Conservation (phyloP, 2,888 invertebrate genomes). For the Dasypolia templi region DNA sequence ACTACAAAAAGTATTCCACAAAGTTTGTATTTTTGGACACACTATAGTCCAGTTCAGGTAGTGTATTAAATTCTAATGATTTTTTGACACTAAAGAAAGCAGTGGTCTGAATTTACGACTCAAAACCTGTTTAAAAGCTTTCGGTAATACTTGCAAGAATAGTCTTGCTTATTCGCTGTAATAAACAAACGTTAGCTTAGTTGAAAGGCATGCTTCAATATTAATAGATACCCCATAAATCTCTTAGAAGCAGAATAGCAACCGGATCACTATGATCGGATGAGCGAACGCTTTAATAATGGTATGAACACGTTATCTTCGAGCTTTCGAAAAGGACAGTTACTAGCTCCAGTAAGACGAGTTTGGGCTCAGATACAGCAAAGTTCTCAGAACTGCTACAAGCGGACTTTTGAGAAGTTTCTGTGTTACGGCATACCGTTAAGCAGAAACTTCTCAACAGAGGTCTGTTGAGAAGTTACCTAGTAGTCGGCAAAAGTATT, state of each 20-base stretch:
- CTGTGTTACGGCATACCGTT: too few relatives aligned
- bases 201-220: not conserved
- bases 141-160: not conserved
- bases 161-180: not conserved
- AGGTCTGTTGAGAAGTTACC: not conserved
- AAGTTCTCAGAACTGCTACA: not conserved
- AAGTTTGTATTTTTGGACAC: not conserved
- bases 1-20: too few relatives aligned
- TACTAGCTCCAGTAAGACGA: conserved; percentile 8
- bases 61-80: not conserved
- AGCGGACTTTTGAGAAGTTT: too few relatives aligned
- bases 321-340: conserved; percentile 10
- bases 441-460: too few relatives aligned
- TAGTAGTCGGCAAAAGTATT: not conserved
- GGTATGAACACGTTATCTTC: not conserved
- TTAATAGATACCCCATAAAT: conserved; percentile 25
- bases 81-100: not conserved
- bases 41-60: not conserved
- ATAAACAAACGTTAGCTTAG: not conserved
- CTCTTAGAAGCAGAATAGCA: not conserved
- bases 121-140: not conserved
- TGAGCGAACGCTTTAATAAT: conserved; percentile 49
- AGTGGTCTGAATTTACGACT: too few relatives aligned
- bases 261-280: conserved; percentile 31
- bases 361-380: not conserved